phyloP scores from a whole-genome alignment of 2,888 invertebrate species.

The Chaitophorus viminalis region DNA sequence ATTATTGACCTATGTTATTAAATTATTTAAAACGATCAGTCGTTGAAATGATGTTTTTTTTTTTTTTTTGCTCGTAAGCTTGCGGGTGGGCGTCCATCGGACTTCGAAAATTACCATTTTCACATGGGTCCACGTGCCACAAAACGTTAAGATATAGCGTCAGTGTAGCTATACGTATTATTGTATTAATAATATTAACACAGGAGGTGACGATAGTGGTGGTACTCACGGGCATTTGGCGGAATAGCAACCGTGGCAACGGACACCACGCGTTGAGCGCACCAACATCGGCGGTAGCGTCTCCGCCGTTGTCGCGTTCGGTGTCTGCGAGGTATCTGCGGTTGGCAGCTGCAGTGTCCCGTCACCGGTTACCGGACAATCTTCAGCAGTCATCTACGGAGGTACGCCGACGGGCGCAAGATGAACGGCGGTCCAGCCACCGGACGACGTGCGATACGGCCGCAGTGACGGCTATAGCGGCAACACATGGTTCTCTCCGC shows the following conservation, averaged over 20 bases:
- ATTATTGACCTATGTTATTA: too few species aligned
- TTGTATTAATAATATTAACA: too few species aligned
- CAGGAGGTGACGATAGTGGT: too few species aligned
- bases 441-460: not conserved
- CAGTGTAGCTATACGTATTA: too few species aligned
- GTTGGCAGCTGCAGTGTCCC: not conserved
- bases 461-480: not conserved
- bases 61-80: too few species aligned
- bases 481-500: conserved; percentile 27
- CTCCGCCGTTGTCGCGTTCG: not conserved
- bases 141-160: too few species aligned
- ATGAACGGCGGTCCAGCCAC: conserved; percentile 1
- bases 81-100: too few species aligned
- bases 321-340: too few species aligned
- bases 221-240: not conserved
- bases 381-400: conserved; percentile 33
- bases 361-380: conserved; percentile 36
- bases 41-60: too few species aligned
- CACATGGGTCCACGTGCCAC: not conserved
- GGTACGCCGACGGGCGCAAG: not conserved
- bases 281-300: not conserved
- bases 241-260: not conserved
- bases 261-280: not conserved
- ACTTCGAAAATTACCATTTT: too few species aligned
- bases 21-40: too few species aligned